Conservation (phyloP, 2,888 invertebrate species). For the Heteropelma amictum region DNA sequence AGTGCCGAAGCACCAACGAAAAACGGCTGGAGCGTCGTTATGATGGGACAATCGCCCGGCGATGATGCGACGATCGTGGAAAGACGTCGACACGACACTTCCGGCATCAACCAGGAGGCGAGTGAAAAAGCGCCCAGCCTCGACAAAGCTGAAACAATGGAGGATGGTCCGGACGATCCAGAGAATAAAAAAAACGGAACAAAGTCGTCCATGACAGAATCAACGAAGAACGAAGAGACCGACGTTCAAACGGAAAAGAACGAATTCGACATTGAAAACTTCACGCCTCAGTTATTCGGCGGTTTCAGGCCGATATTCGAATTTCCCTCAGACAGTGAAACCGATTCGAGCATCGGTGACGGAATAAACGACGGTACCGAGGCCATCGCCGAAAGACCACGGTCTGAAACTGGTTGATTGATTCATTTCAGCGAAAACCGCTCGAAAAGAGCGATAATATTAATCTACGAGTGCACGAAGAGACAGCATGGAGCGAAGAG, state of each 20-base stretch:
- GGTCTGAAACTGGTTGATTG: conserved; percentile 35
- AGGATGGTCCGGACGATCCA: conserved; percentile 5
- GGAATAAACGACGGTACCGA: conserved; percentile 22
- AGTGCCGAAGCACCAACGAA: conserved; percentile 80
- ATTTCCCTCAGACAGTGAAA: conserved; percentile 67
- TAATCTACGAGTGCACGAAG: background rate
- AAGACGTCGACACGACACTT: conserved; percentile 28
- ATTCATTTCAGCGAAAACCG: background rate
- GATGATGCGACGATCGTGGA: conserved; percentile 49
- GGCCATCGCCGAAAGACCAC: conserved; percentile 53
- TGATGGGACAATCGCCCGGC: conserved; percentile 47
- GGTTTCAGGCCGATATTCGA: conserved; percentile 86
- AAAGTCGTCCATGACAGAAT: conserved; percentile 5
- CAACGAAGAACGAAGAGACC: conserved; percentile 40
- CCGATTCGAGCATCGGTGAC: conserved; percentile 43
- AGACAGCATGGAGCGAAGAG: too few species aligned
- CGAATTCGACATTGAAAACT: conserved; percentile 83
- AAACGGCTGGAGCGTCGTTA: conserved; percentile 83
- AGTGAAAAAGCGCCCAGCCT: background rate
- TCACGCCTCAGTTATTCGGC: conserved; percentile 84
- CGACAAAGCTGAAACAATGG: background rate
- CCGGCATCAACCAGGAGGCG: background rate
- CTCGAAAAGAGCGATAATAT: background rate
- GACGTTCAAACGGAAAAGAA: conserved; percentile 69
- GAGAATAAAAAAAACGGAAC: conserved; percentile 10